Evolutionary conservation across 2,888 invertebrate genomes (phyloP).

Genomic region (Anagyrus pseudococci): DNA sequence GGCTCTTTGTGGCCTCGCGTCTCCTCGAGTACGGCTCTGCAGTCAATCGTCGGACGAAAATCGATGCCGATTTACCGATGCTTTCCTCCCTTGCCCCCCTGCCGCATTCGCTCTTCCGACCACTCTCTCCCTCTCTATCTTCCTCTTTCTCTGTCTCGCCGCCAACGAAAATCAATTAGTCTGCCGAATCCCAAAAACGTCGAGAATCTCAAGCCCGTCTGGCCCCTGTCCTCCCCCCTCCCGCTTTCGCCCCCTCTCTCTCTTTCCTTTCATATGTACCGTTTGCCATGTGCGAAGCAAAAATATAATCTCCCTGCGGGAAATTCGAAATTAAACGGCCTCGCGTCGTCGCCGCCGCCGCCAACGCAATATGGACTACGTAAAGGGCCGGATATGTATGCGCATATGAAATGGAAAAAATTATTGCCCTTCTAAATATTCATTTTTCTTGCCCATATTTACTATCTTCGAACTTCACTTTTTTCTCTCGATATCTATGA

Average conservation of each 20-base stretch:
- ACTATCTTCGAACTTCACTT: too few species aligned
- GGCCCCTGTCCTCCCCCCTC: not conserved
- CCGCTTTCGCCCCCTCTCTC: too few species aligned
- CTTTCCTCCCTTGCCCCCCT: not conserved
- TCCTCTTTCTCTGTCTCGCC: too few species aligned
- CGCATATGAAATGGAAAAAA: too few species aligned
- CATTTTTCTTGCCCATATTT: too few species aligned
- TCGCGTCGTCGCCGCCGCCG: not conserved
- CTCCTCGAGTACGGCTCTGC: not conserved
- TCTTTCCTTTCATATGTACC: too few species aligned
- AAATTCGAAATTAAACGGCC: conserved; percentile 26
- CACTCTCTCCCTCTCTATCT: not conserved
- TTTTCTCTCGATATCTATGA: too few species aligned
- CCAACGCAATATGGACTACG: not conserved
- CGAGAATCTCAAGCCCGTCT: conserved; percentile 14
- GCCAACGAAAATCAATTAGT: conserved; percentile 27
- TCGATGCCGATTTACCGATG: conserved; percentile 13
- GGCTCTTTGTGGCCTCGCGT: conserved; percentile 2
- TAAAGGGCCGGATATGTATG: too few species aligned
- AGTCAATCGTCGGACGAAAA: conserved; percentile 20
- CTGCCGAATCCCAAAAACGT: conserved; percentile 18
- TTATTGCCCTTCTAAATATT: too few species aligned
- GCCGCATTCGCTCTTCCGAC: not conserved
- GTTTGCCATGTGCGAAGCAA: not conserved
- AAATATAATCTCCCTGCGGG: conserved; percentile 12